phyloP scores from a whole-genome alignment of 2,888 invertebrate genomes.

The Caenorhabditis zanzibari region DNA sequence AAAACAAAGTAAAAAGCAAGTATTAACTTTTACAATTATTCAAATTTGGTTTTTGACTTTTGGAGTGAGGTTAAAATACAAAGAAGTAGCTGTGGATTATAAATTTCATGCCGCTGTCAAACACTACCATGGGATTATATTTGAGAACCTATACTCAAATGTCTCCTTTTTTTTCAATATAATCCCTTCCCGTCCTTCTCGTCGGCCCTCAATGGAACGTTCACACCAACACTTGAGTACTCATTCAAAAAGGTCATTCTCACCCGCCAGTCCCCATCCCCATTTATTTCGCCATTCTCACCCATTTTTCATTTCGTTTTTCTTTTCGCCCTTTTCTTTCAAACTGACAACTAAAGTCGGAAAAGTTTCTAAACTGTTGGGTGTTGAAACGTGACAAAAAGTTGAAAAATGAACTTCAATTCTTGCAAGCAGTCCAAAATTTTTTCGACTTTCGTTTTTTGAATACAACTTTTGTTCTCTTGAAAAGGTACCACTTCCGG shows the following conservation, averaged over 20 bases:
- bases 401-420: too few relatives aligned
- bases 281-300: slow-evolving; percentile 37
- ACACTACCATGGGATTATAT: slow-evolving; percentile 16
- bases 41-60: slow-evolving; percentile 22
- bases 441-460: background rate
- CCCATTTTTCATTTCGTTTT: slow-evolving; percentile 40
- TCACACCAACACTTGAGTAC: slow-evolving; percentile 28
- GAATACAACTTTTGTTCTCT: background rate
- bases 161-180: background rate
- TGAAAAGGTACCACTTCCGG: background rate
- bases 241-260: slow-evolving; percentile 41
- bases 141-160: background rate
- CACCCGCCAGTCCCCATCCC: slow-evolving; percentile 23
- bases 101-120: slow-evolving; percentile 8
- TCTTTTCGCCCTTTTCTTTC: slow-evolving; percentile 15
- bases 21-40: slow-evolving; percentile 7
- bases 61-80: slow-evolving; percentile 1
- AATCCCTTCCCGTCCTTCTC: background rate
- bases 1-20: too few relatives aligned
- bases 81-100: background rate
- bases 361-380: slow-evolving; percentile 11
- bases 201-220: slow-evolving; percentile 3
- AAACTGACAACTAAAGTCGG: slow-evolving; percentile 6
- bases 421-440: too few relatives aligned
- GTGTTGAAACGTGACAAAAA: background rate